Evolutionary conservation across 2,888 invertebrate genomes (phyloP).

Genomic region (Cephus rjabovi): DNA sequence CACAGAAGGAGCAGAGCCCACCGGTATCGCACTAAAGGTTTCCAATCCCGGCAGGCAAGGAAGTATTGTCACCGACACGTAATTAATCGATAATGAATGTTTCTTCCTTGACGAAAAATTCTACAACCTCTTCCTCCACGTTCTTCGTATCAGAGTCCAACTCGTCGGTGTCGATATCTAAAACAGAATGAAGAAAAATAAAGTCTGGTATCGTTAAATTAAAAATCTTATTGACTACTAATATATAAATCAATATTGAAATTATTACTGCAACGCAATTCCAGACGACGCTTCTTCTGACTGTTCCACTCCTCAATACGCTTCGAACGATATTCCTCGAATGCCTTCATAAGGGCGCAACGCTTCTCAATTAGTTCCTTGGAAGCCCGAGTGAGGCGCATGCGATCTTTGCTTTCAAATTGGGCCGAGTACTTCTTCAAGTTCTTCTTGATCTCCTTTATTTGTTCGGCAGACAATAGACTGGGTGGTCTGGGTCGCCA

Average conservation of each 20-base stretch:
- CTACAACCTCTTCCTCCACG: conserved; percentile 94
- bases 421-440: conserved; percentile 96
- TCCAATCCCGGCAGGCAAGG: conserved; percentile 26
- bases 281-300: conserved; percentile 84
- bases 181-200: conserved; percentile 47
- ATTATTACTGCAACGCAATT: conserved; percentile 86
- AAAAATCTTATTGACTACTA: neutral
- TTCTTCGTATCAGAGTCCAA: conserved; percentile 86
- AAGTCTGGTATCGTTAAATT: neutral
- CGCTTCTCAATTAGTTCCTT: conserved; percentile 96
- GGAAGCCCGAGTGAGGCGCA: conserved; percentile 91
- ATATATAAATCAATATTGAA: conserved; percentile 2
- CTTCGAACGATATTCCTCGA: conserved; percentile 83
- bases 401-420: conserved; percentile 96
- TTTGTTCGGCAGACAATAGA: conserved; percentile 83
- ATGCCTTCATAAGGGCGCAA: conserved; percentile 86
- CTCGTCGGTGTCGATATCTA: conserved; percentile 95
- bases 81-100: conserved; percentile 80
- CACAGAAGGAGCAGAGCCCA: conserved; percentile 28
- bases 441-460: conserved; percentile 96
- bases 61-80: conserved; percentile 20
- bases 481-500: conserved; percentile 96
- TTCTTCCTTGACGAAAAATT: conserved; percentile 99
- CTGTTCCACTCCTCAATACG: conserved; percentile 80
- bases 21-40: conserved; percentile 34